phyloP scores from a whole-genome alignment of 2,888 invertebrate genomes.

The Torymus aiolomorphi region DNA sequence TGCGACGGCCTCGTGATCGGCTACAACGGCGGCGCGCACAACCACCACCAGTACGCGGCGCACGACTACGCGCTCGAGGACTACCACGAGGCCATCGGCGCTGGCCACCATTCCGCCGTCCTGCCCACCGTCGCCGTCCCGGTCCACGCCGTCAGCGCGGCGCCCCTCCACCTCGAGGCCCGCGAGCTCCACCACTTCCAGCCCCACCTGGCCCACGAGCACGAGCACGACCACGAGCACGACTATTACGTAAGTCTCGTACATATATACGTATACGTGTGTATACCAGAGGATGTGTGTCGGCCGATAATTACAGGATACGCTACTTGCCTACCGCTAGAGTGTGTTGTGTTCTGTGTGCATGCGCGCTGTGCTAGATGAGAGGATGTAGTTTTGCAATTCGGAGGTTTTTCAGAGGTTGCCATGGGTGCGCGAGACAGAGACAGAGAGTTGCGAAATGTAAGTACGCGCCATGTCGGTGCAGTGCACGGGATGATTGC shows the following conservation, averaged over 20 bases:
- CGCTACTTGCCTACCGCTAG: not conserved
- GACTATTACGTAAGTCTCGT: conserved; percentile 71
- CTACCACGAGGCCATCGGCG: conserved; percentile 63
- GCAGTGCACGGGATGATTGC: not conserved
- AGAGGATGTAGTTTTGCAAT: conserved; percentile 45
- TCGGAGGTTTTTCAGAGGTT: not conserved
- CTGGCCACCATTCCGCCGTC: conserved; percentile 64
- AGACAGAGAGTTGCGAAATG: not conserved
- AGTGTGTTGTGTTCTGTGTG: too few species aligned
- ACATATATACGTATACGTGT: not conserved
- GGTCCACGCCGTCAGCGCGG: conserved; percentile 71
- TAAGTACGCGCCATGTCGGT: not conserved
- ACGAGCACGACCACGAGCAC: conserved; percentile 67
- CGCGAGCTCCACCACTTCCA: conserved; percentile 57
- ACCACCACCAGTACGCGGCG: conserved; percentile 63
- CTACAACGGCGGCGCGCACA: conserved; percentile 66
- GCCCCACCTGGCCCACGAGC: conserved; percentile 63
- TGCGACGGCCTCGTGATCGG: conserved; percentile 70
- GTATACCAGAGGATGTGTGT: not conserved
- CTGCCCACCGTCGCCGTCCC: conserved; percentile 72
- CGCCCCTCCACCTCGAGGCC: conserved; percentile 63
- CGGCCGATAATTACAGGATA: conserved; percentile 47
- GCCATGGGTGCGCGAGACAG: conserved; percentile 6
- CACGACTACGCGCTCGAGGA: conserved; percentile 70
- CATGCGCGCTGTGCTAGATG: not conserved